A percentile compares a stretch with the other conserved stretches of the same genome.
Evolutionary conservation across 2,113 vertebrate species (phyloP).

Genomic region (Nestor notabilis): DNA sequence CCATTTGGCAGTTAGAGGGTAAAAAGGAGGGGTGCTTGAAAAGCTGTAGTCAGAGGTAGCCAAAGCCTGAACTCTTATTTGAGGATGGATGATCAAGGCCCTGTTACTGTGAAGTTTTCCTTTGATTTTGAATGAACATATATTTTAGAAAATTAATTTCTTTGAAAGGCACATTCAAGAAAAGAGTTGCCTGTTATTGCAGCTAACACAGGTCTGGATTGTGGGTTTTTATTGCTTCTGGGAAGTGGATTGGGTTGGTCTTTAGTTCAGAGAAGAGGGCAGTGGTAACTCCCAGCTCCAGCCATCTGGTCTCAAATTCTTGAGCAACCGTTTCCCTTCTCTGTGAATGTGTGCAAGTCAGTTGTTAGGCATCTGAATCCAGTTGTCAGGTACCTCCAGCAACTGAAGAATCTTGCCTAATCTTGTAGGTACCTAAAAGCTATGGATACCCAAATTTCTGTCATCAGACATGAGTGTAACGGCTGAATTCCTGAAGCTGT

Average conservation of each 20-base stretch:
- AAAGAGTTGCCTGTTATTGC: not conserved
- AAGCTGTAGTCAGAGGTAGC: not conserved
- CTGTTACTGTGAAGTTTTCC: not conserved
- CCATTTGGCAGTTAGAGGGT: not conserved
- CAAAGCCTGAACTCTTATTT: not conserved
- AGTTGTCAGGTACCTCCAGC: not conserved
- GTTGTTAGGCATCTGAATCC: not conserved
- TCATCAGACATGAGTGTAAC: not conserved
- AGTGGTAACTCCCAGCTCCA: not conserved
- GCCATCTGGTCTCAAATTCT: not conserved
- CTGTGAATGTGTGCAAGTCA: not conserved
- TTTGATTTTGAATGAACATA: not conserved
- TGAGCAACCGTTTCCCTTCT: not conserved
- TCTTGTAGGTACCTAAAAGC: not conserved
- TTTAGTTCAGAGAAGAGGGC: not conserved
- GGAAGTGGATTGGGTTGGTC: not conserved
- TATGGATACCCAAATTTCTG: not conserved
- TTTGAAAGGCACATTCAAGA: rapidly evolving
- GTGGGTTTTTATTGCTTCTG: not conserved
- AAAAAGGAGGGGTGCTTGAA: not conserved
- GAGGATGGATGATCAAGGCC: not conserved
- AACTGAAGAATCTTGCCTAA: not conserved
- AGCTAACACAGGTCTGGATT: not conserved
- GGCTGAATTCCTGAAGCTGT: not conserved
- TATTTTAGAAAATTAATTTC: not conserved